Evolutionary conservation across 2,888 invertebrate genomes (phyloP).

Genomic region (Tethea ocularis): DNA sequence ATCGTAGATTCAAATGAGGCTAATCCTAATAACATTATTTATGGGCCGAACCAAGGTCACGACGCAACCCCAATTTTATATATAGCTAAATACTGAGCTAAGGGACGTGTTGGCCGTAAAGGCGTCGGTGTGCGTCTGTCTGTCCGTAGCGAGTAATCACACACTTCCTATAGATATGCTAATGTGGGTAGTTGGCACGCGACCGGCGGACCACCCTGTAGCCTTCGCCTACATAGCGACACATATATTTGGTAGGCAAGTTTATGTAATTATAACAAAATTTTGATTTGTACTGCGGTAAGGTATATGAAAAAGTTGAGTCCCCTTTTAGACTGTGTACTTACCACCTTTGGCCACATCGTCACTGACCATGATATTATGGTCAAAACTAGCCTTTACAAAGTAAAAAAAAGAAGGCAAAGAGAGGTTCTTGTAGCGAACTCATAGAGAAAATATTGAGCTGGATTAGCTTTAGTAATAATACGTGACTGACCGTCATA

Average conservation of each 20-base stretch:
- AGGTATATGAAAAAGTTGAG: not conserved
- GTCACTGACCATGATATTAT: too few species aligned
- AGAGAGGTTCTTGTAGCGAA: too few species aligned
- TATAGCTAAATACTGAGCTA: constrained; percentile 22
- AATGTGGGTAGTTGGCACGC: constrained; percentile 66
- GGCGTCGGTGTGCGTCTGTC: constrained; percentile 55
- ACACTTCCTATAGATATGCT: constrained; percentile 71
- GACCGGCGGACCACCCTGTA: constrained; percentile 45
- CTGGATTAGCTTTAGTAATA: too few species aligned
- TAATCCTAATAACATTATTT: constrained; percentile 40
- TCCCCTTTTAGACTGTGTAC: too few species aligned
- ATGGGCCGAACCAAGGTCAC: constrained; percentile 34
- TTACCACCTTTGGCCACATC: too few species aligned
- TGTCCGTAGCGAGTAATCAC: constrained; percentile 62
- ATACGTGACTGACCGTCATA: too few species aligned
- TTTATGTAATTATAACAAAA: not conserved
- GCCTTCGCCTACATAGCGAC: constrained; percentile 39
- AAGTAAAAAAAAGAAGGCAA: too few species aligned
- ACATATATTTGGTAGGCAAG: constrained; percentile 13
- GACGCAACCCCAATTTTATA: constrained; percentile 15
- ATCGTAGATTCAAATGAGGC: constrained; percentile 30
- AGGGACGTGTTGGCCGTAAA: constrained; percentile 30
- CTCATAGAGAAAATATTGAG: too few species aligned
- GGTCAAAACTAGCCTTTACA: too few species aligned
- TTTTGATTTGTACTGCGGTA: not conserved